phyloP scores from a whole-genome alignment of 2,888 invertebrate species.

The Xylota sylvarum region DNA sequence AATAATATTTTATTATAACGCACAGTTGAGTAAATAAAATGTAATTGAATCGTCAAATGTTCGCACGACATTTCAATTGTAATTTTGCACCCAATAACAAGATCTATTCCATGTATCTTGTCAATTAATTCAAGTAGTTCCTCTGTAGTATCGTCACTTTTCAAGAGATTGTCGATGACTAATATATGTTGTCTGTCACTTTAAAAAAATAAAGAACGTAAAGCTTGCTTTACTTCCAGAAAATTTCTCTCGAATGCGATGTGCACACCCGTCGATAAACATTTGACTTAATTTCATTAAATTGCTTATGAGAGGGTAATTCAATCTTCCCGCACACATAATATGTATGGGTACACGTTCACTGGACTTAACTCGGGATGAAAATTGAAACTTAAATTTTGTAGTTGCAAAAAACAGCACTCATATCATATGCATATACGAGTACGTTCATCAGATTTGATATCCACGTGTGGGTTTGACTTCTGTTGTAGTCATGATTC shows the following conservation, averaged over 20 bases:
- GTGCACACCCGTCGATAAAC: constrained; percentile 14
- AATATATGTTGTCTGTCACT: constrained; percentile 9
- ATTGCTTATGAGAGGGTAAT: constrained; percentile 39
- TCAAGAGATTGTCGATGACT: constrained; percentile 30
- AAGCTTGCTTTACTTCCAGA: constrained; percentile 3
- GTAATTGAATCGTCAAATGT: constrained; percentile 29
- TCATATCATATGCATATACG: not conserved
- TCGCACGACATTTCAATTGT: constrained; percentile 37
- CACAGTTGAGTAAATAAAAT: not conserved
- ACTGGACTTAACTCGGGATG: not conserved
- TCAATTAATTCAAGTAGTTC: constrained; percentile 43
- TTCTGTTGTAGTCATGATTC: not conserved
- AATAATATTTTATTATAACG: not conserved
- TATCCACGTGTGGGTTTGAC: not conserved
- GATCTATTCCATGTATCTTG: constrained; percentile 14
- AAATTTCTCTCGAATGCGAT: not conserved
- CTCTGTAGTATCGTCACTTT: not conserved
- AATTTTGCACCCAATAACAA: constrained; percentile 32
- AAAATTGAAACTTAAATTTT: constrained; percentile 35
- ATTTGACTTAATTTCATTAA: constrained; percentile 38
- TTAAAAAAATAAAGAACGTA: not conserved
- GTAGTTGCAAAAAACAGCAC: not conserved
- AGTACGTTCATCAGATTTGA: not conserved
- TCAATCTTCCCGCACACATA: constrained; percentile 27
- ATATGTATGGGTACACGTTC: not conserved